Evolutionary conservation across 2,888 invertebrate genomes (phyloP), one percentile per base, ranked within the genome.

Genomic region (Cyclophora punctaria): DNA sequence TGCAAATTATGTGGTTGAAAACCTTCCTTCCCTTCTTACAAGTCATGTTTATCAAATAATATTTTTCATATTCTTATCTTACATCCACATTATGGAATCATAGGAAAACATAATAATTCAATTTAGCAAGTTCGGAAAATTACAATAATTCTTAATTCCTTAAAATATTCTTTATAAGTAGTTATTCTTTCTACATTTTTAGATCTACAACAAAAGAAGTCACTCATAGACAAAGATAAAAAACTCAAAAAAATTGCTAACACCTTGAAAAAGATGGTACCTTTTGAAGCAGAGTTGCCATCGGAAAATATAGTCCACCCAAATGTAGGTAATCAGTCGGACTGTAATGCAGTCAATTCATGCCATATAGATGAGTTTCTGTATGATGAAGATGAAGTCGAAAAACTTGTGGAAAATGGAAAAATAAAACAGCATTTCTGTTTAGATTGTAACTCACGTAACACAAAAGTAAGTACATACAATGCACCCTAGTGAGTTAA

Each of bases 361-460:
- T 78, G 89, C 7, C 92, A 93, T 73, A 86, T 94, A 0, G 94
- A 94, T 79, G 92, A 91, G 44, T 94, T 94, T 67, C 82, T 94
- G 0, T 94, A 92, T 80, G 91, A 92, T 60, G 92, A 93, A 55
- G 87, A 90, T 7, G 88, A 90, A 54, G 78, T 93, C 6, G 91
- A 92, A 47, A 58, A 75, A 5, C 62, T 87, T 41, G 72, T 78
- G 2, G 73, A 78, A 57, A 61, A 69, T 37, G 81, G 79, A 35
- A 82, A 79, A 69, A 50, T 88, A 7, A 71, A 73, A 49, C 74
- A 73, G 55, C 67, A 80, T 59, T 87, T 79, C 55, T 88, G 88
- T 56, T 42, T 69, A 7, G 79, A 83, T 57, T 88, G 88, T 52
- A 70, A 74, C 47, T 86, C 83, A 41, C 73, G 78, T 3, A 81